phyloP scores from a whole-genome alignment of 2,113 vertebrate genomes.

The Antigone vipio region DNA sequence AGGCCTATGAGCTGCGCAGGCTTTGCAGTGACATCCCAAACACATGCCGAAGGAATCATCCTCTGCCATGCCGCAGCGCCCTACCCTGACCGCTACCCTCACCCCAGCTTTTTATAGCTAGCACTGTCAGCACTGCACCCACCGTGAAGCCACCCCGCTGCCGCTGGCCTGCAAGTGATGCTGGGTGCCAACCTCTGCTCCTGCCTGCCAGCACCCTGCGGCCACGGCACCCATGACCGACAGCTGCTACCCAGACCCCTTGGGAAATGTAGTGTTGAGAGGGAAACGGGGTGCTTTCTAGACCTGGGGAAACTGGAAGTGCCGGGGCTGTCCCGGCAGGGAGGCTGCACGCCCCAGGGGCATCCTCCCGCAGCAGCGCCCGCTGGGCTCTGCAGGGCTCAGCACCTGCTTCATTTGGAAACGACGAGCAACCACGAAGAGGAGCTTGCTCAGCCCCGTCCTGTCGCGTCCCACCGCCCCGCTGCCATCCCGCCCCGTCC shows the following conservation, averaged over 20 bases:
- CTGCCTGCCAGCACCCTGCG: neutral
- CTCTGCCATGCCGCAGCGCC: neutral
- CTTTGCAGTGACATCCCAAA: neutral
- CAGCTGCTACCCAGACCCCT: neutral
- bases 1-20: neutral
- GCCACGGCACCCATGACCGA: neutral
- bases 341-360: rapidly evolving
- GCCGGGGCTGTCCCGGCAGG: neutral
- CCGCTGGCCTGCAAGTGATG: neutral
- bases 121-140: neutral
- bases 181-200: neutral
- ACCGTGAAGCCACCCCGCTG: neutral
- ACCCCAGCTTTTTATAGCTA: neutral
- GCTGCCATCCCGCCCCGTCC: neutral
- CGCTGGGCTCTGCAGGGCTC: neutral
- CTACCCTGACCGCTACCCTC: neutral
- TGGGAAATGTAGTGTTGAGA: neutral
- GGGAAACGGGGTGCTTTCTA: neutral
- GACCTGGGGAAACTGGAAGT: rapidly evolving
- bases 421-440: rapidly evolving
- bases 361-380: rapidly evolving
- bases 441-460: neutral
- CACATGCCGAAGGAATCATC: neutral
- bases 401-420: neutral
- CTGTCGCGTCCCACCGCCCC: slow-evolving; percentile 4